phyloP scores from a whole-genome alignment of 2,888 invertebrate genomes.

The Blastobasis adustella region DNA sequence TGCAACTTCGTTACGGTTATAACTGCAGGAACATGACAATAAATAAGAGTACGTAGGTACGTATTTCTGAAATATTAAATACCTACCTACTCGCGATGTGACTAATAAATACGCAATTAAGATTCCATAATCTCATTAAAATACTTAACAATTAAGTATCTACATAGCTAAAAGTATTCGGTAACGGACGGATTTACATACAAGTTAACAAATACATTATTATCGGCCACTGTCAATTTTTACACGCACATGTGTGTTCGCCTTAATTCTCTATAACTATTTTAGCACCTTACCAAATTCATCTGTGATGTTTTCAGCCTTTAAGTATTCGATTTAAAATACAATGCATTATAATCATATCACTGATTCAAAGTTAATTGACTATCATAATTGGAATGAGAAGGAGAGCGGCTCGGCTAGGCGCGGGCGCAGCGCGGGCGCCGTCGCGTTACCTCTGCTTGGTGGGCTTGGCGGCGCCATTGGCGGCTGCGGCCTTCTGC shows the following conservation, averaged over 20 bases:
- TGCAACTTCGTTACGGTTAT: no score
- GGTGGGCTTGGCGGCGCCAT: constrained; percentile 74
- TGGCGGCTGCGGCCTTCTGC: constrained; percentile 83
- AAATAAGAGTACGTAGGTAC: no score
- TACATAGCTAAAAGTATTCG: constrained; percentile 66
- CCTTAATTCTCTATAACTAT: constrained; percentile 53
- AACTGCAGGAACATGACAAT: no score
- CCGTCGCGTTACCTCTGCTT: constrained; percentile 64
- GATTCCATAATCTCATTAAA: constrained; percentile 41
- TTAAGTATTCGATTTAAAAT: constrained; percentile 51
- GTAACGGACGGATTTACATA: constrained; percentile 72
- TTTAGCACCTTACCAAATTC: constrained; percentile 71
- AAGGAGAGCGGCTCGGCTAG: constrained; percentile 7
- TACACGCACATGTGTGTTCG: constrained; percentile 36
- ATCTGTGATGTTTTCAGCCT: constrained; percentile 70
- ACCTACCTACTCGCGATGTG: constrained; percentile 18
- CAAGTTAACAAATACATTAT: constrained; percentile 63
- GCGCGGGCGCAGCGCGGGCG: constrained; percentile 10
- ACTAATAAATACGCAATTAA: constrained; percentile 47
- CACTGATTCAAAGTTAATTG: constrained; percentile 63
- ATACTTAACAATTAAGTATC: constrained; percentile 38
- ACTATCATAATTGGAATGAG: constrained; percentile 42
- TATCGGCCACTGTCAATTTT: constrained; percentile 48
- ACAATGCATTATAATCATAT: constrained; percentile 34
- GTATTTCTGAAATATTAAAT: no score